These are phyloP conservation scores for Heloderma charlesbogerti DNA, from an alignment of 2,113 vertebrate genomes.

Conservation along the genomic window DNA sequence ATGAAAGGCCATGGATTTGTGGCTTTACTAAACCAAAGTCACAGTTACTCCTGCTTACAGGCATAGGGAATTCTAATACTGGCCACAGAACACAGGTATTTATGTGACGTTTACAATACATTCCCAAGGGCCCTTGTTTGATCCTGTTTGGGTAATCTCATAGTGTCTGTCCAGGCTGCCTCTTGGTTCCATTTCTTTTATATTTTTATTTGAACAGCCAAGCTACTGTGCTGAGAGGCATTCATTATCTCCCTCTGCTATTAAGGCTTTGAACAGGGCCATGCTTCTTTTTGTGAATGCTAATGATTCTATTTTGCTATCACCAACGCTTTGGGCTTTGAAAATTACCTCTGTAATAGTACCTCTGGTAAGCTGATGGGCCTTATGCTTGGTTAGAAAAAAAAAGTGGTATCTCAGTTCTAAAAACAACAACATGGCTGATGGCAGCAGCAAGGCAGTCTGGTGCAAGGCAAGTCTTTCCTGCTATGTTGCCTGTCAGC, in stretches of 20 bases:
- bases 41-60: neutral
- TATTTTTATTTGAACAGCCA: neutral
- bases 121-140: conserved; percentile 8
- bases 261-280: neutral
- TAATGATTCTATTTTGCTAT: neutral
- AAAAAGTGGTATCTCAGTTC: neutral
- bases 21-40: neutral
- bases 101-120: neutral
- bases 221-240: neutral
- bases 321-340: neutral
- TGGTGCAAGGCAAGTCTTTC: neutral
- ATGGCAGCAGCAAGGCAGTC: neutral
- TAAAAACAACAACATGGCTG: neutral
- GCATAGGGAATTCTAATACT: neutral
- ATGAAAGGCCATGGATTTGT: neutral
- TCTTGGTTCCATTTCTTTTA: conserved; percentile 1
- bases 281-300: neutral
- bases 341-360: neutral
- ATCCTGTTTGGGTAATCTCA: neutral
- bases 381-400: neutral
- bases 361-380: neutral
- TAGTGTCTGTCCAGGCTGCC: neutral
- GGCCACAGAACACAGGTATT: neutral
- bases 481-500: neutral
- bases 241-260: conserved; percentile 1